Evolutionary conservation across 2,888 invertebrate species (phyloP).

Genomic region (Plagodis dolabraria): DNA sequence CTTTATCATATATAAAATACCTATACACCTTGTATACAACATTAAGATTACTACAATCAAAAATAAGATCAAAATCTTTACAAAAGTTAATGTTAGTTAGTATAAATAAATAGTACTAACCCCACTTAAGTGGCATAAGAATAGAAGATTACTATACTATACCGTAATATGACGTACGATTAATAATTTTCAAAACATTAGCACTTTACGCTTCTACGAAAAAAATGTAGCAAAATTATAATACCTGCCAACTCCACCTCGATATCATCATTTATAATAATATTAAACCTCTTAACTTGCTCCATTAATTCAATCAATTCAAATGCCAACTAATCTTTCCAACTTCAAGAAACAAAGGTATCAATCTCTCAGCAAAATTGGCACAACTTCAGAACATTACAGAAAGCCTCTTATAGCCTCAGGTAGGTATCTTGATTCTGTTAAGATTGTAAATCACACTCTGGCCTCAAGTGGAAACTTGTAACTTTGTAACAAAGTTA

Average conservation of each 20-base stretch:
- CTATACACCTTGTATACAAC: no score
- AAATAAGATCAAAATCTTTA: no score
- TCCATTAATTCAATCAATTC: slow-evolving; percentile 3
- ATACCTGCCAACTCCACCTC: neutral
- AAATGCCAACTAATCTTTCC: slow-evolving; percentile 18
- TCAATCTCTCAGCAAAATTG: slow-evolving; percentile 26
- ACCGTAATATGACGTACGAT: no score
- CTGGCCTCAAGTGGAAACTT: slow-evolving; percentile 37
- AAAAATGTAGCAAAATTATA: no score
- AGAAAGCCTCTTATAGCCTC: slow-evolving; percentile 21
- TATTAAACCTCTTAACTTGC: neutral
- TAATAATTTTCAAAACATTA: no score
- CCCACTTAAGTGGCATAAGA: no score
- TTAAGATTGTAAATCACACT: slow-evolving; percentile 46
- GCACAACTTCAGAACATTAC: slow-evolving; percentile 17
- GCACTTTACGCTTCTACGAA: no score
- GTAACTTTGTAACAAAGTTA: slow-evolving; percentile 44
- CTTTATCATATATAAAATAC: no score
- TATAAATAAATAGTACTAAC: no score
- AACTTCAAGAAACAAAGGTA: slow-evolving; percentile 19
- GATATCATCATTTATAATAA: neutral
- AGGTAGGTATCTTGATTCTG: slow-evolving; percentile 37
- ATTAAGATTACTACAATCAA: no score
- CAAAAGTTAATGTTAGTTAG: no score
- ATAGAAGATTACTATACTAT: no score